Percentiles rank a stretch among this genome's conserved stretches.
phyloP scores from a whole-genome alignment of 2,888 invertebrate species.

The Hyppa rectilinea region DNA sequence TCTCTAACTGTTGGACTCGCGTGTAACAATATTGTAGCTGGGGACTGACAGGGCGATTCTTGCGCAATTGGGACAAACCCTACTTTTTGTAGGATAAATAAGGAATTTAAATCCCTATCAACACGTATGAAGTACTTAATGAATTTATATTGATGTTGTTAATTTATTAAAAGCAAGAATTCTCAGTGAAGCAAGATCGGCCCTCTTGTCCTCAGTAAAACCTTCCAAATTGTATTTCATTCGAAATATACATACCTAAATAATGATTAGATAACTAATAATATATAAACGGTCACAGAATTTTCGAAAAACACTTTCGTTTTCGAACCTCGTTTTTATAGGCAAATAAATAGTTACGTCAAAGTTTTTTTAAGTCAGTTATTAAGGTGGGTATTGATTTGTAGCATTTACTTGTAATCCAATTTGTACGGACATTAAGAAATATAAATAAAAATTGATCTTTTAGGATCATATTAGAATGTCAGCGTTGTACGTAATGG shows the following conservation, averaged over 20 bases:
- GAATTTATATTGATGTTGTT: conserved; percentile 46
- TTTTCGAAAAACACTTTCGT: conserved; percentile 72
- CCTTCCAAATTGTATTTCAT: conserved; percentile 67
- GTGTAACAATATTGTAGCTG: conserved; percentile 70
- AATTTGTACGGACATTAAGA: conserved; percentile 30
- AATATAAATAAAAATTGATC: conserved; percentile 35
- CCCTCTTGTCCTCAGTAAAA: conserved; percentile 51
- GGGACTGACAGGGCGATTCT: conserved; percentile 49
- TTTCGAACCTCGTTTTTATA: conserved; percentile 76
- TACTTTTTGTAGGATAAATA: conserved; percentile 36
- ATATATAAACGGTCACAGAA: conserved; percentile 71
- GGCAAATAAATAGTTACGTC: conserved; percentile 67
- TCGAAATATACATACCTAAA: conserved; percentile 73
- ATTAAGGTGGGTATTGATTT: conserved; percentile 65
- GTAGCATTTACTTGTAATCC: conserved; percentile 63
- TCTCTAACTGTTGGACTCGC: conserved; percentile 67
- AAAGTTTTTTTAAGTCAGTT: conserved; percentile 67
- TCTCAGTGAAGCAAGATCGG: conserved; percentile 33
- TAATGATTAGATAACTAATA: conserved; percentile 73
- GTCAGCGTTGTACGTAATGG: conserved; percentile 24
- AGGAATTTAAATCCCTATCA: conserved; percentile 36
- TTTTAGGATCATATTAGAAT: conserved; percentile 54
- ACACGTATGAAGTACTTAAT: conserved; percentile 33
- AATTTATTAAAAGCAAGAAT: conserved; percentile 35
- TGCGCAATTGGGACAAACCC: conserved; percentile 21